These are phyloP conservation scores for Shinisaurus crocodilurus DNA, from an alignment of 2,113 vertebrate genomes.

Conservation along the genomic window DNA sequence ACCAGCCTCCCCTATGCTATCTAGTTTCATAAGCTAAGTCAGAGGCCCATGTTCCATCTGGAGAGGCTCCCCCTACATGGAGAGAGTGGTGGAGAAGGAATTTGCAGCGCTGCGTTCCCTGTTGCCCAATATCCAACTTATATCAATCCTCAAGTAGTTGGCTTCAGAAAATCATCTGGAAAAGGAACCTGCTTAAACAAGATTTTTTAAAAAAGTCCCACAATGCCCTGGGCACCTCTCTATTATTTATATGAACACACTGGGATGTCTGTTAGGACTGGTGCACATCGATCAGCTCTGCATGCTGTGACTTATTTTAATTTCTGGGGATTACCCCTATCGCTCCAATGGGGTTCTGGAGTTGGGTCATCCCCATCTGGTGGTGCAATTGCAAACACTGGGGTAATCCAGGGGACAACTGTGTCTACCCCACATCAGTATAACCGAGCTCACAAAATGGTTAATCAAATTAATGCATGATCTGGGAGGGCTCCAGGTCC, in stretches of 20 bases:
- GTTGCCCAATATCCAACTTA: not conserved
- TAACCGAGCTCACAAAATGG: not conserved
- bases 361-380: not conserved
- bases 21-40: not conserved
- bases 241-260: not conserved
- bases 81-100: not conserved
- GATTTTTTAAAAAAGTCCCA: not conserved
- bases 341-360: not conserved
- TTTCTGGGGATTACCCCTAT: not conserved
- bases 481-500: too few relatives aligned
- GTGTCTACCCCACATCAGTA: not conserved
- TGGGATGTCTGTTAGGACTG: not conserved
- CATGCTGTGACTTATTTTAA: not conserved
- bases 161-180: not conserved
- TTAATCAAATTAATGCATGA: not conserved
- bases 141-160: not conserved
- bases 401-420: not conserved
- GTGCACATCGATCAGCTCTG: not conserved
- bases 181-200: not conserved
- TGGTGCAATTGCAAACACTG: not conserved
- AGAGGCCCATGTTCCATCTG: not conserved
- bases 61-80: not conserved
- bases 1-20: too few relatives aligned
- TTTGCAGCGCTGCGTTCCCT: not conserved
- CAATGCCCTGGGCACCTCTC: not conserved